Conservation (phyloP, 2,797 vertebrate genomes). For the Botia almorhae region DNA sequence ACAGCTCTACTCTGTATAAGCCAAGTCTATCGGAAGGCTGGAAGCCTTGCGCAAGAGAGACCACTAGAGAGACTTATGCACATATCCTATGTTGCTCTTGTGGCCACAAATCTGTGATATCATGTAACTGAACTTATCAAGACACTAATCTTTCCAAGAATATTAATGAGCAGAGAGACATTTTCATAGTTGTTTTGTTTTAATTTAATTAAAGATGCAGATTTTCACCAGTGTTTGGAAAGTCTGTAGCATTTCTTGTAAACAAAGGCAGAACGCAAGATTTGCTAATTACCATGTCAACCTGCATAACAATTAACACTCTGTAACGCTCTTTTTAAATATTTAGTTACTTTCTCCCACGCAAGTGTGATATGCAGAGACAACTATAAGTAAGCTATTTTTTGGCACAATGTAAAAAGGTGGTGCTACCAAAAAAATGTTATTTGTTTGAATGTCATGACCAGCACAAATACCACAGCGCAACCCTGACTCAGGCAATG, state of each 20-base stretch:
- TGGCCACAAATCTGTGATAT: slow-evolving; percentile 34
- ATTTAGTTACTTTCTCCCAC: no score
- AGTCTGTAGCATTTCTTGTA: background rate
- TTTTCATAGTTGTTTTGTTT: background rate
- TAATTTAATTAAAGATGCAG: background rate
- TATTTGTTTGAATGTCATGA: no score
- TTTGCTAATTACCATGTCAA: no score
- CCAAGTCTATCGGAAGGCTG: slow-evolving; percentile 12
- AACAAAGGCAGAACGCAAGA: background rate
- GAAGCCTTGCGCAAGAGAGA: background rate
- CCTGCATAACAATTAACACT: background rate
- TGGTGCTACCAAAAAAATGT: no score
- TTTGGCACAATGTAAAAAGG: no score
- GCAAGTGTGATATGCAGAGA: background rate
- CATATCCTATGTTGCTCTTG: slow-evolving; percentile 9
- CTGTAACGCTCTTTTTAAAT: no score
- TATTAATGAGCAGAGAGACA: slow-evolving; percentile 40
- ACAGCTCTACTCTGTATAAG: slow-evolving; percentile 36
- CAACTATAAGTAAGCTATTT: background rate
- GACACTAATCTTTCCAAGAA: slow-evolving; percentile 32
- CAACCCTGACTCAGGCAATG: no score
- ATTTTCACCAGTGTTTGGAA: slow-evolving; percentile 7
- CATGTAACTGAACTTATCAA: slow-evolving; percentile 23
- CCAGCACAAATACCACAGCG: no score
- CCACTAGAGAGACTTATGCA: background rate